phyloP scores from a whole-genome alignment of 2,888 invertebrate species.

The Oeneis ivallda region DNA sequence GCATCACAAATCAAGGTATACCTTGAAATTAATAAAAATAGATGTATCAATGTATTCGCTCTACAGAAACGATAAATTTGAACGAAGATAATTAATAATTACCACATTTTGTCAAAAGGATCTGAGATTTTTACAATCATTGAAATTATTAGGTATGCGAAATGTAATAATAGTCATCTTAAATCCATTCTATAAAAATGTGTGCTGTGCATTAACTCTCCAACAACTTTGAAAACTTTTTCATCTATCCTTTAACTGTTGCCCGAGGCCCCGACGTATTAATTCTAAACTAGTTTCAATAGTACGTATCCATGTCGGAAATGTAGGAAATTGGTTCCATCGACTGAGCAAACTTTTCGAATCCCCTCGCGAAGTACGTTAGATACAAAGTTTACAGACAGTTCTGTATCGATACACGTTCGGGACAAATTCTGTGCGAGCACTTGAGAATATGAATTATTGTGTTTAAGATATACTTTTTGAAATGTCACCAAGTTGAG shows the following conservation, averaged over 20 bases:
- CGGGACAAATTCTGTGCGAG: conserved; percentile 41
- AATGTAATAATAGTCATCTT: too few relatives aligned
- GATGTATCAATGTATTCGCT: too few relatives aligned
- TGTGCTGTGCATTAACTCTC: neutral
- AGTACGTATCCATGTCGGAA: conserved; percentile 57
- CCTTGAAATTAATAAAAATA: too few relatives aligned
- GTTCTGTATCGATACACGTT: conserved; percentile 42
- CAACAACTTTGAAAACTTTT: conserved; percentile 8
- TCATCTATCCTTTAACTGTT: conserved; percentile 19
- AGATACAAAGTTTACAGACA: conserved; percentile 60
- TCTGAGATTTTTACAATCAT: too few relatives aligned
- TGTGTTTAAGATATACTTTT: conserved; percentile 17
- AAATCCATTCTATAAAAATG: too few relatives aligned
- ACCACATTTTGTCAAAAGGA: too few relatives aligned
- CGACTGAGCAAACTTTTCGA: conserved; percentile 58
- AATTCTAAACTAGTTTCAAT: conserved; percentile 51
- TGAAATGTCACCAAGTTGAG: conserved; percentile 1
- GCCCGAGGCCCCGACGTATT: conserved; percentile 45
- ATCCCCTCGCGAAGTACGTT: conserved; percentile 51
- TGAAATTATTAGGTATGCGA: too few relatives aligned
- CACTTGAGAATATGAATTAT: conserved; percentile 40
- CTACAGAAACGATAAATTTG: too few relatives aligned
- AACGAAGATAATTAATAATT: too few relatives aligned
- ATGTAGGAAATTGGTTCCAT: conserved; percentile 65
- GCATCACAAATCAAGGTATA: too few relatives aligned